Evolutionary conservation across 2,888 invertebrate genomes (phyloP).

Genomic region (Seladonia tumulorum): DNA sequence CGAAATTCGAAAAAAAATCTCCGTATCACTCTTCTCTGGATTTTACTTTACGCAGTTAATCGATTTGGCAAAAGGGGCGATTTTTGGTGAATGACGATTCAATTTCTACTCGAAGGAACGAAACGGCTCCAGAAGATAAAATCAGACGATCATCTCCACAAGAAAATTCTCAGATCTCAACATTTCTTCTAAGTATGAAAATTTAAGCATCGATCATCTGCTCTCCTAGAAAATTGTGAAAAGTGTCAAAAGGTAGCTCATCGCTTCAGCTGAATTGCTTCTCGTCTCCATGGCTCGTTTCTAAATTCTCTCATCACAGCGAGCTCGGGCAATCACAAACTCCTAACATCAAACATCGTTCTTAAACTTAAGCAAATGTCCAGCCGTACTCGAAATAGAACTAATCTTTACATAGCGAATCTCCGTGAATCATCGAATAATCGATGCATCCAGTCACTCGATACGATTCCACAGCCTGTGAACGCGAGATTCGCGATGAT

Average conservation of each 20-base stretch:
- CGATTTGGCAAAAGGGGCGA: too few species aligned
- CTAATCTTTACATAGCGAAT: background rate
- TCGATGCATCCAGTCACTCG: background rate
- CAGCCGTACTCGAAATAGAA: background rate
- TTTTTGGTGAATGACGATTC: too few species aligned
- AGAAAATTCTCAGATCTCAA: too few species aligned
- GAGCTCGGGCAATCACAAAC: too few species aligned
- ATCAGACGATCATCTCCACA: too few species aligned
- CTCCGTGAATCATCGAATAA: background rate
- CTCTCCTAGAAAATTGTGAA: background rate
- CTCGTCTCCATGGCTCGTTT: background rate
- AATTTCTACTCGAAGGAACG: too few species aligned
- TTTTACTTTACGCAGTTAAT: too few species aligned
- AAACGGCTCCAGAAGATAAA: too few species aligned
- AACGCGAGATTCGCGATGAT: background rate
- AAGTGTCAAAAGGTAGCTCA: background rate
- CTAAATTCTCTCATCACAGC: background rate
- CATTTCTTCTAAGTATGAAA: background rate
- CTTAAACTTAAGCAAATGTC: background rate
- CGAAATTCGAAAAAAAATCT: background rate
- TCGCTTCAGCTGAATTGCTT: background rate
- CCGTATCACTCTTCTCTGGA: too few species aligned
- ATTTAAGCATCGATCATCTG: background rate
- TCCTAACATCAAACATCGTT: background rate
- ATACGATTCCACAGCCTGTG: background rate